Conservation (phyloP, 2,797 vertebrate genomes). For the Sebastes baramenuke region DNA sequence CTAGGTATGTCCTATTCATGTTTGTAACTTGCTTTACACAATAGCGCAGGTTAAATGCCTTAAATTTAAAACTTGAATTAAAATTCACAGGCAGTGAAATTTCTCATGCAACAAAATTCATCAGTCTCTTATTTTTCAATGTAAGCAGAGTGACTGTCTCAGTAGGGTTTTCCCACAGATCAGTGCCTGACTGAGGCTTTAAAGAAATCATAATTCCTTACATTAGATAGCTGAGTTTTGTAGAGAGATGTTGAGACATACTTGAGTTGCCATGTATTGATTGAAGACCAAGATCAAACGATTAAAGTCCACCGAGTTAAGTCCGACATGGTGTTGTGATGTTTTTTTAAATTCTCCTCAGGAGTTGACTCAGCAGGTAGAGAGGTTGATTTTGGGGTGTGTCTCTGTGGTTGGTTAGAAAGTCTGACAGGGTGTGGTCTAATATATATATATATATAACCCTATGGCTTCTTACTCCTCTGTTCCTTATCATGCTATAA, state of each 20-base stretch:
- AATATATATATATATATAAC: slow-evolving; percentile 9
- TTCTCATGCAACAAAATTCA: neutral
- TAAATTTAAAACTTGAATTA: neutral
- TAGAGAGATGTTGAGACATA: neutral
- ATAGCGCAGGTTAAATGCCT: neutral
- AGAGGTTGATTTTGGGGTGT: slow-evolving; percentile 15
- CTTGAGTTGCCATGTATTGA: neutral
- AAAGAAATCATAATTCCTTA: slow-evolving; percentile 10
- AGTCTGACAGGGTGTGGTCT: slow-evolving; percentile 59
- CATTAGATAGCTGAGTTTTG: neutral
- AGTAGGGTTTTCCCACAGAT: neutral
- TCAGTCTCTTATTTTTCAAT: neutral
- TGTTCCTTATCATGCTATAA: slow-evolving; percentile 15
- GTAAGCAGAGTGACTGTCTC: neutral
- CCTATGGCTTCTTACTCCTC: slow-evolving; percentile 17
- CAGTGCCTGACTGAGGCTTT: neutral
- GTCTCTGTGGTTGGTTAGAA: slow-evolving; percentile 41
- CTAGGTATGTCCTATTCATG: neutral
- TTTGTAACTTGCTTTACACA: neutral
- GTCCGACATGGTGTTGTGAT: slow-evolving; percentile 5
- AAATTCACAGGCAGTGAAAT: neutral
- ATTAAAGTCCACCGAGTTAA: neutral
- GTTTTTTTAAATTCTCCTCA: neutral
- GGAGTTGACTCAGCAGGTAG: slow-evolving; percentile 45
- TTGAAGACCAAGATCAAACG: slow-evolving; percentile 13